phyloP scores from a whole-genome alignment of 30 jellyfish, hydroid and myxozoan species.

The Pelagia noctiluca region DNA sequence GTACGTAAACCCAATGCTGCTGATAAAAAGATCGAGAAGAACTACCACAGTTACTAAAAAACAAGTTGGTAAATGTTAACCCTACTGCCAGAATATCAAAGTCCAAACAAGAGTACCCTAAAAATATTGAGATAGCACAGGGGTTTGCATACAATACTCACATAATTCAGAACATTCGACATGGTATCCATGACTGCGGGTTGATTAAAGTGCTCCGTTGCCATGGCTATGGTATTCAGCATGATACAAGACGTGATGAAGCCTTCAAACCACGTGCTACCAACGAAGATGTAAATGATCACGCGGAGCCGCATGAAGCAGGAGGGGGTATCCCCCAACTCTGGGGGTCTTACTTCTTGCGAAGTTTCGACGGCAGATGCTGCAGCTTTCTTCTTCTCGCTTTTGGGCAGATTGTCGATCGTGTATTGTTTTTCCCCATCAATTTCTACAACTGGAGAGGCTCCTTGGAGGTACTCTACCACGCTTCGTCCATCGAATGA shows the following conservation, averaged over 20 bases:
- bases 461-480: constrained; percentile 92
- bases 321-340: constrained; percentile 88
- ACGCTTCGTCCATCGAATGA: constrained; percentile 86
- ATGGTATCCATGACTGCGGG: constrained; percentile 42
- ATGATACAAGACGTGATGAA: constrained; percentile 93
- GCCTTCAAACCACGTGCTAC: constrained; percentile 94
- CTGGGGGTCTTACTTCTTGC: constrained; percentile 79
- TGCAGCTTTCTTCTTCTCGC: constrained; percentile 64
- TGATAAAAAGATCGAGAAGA: background rate
- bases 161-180: constrained; percentile 78
- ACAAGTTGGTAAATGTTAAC: too few relatives aligned
- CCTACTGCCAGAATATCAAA: too few relatives aligned
- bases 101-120: background rate
- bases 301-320: constrained; percentile 70
- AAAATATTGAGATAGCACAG: background rate
- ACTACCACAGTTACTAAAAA: background rate
- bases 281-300: constrained; percentile 75
- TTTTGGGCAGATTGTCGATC: constrained; percentile 76
- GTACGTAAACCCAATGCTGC: too few relatives aligned
- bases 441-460: constrained; percentile 94
- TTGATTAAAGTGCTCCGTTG: constrained; percentile 82
- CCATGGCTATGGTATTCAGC: constrained; percentile 96
- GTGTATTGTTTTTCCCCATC: constrained; percentile 95
- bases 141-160: constrained; percentile 37
- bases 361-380: constrained; percentile 22